These are phyloP conservation scores for Channallabes apus DNA, from an alignment of 2,797 vertebrate species.

Conservation along the genomic window DNA sequence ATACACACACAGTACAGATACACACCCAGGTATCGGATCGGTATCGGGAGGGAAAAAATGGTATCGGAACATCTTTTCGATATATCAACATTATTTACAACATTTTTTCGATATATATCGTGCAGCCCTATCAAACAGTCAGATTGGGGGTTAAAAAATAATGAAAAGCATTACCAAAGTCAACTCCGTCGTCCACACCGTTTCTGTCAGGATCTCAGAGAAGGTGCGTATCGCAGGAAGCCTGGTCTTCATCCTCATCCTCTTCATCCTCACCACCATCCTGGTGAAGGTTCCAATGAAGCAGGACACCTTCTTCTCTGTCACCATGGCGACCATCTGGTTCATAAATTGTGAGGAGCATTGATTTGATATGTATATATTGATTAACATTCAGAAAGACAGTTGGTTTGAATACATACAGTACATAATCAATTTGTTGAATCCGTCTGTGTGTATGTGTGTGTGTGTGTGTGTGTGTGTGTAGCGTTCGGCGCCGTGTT, in stretches of 20 bases:
- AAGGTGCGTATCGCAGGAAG: constrained; percentile 80
- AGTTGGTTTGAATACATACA: too few species aligned
- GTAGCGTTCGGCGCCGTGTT: constrained; percentile 84
- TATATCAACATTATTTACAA: too few species aligned
- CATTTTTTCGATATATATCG: too few species aligned
- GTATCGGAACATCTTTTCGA: too few species aligned
- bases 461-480: constrained; percentile 8
- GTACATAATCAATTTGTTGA: background rate
- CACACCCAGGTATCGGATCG: too few species aligned
- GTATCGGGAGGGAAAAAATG: too few species aligned
- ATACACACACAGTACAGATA: too few species aligned
- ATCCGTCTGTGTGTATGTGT: constrained; percentile 10
- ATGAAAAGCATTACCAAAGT: too few species aligned
- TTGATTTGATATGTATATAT: too few species aligned
- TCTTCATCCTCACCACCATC: constrained; percentile 80
- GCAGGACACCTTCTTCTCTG: constrained; percentile 75
- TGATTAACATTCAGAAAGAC: background rate
- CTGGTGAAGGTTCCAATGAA: constrained; percentile 75
- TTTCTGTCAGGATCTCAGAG: constrained; percentile 77
- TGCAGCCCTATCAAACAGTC: too few species aligned
- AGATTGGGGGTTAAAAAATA: too few species aligned
- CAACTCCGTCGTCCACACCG: background rate
- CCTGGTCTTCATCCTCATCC: constrained; percentile 77
- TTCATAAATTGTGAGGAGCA: constrained; percentile 54
- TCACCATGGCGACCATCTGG: constrained; percentile 88